A percentile compares a stretch with the other conserved stretches of the same genome.
These are phyloP conservation scores for Amazona ochrocephala DNA, from an alignment of 2,797 vertebrate genomes.

Conservation along the genomic window DNA sequence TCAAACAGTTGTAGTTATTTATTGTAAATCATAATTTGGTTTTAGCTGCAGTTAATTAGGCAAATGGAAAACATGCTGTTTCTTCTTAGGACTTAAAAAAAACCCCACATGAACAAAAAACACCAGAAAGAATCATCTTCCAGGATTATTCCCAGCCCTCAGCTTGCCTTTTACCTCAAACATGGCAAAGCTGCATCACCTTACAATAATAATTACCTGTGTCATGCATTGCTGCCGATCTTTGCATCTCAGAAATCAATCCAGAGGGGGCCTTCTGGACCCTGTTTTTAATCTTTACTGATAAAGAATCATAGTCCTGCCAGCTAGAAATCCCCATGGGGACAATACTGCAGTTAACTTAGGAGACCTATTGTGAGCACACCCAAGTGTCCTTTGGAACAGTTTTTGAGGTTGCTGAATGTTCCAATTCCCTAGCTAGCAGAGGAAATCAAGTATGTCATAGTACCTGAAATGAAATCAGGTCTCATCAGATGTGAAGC, in stretches of 20 bases:
- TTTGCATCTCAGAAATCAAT: not conserved
- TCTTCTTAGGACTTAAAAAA: not conserved
- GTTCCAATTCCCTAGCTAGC: not conserved
- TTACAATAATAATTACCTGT: not conserved
- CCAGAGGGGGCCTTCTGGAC: not conserved
- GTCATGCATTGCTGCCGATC: not conserved
- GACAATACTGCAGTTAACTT: not conserved
- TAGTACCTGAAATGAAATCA: not conserved
- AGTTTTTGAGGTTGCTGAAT: not conserved
- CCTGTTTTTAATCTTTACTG: not conserved
- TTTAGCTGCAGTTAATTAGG: not conserved
- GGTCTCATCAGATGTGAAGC: not conserved
- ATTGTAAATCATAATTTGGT: not conserved
- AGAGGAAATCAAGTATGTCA: not conserved
- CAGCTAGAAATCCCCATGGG: not conserved
- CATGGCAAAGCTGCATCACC: not conserved
- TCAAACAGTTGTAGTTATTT: not conserved
- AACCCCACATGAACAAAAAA: not conserved
- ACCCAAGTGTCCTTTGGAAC: not conserved
- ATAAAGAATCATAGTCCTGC: not conserved
- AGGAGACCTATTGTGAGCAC: not conserved
- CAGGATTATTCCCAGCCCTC: not conserved
- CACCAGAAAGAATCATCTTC: not conserved
- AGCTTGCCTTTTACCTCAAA: not conserved
- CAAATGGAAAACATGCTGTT: not conserved